Evolutionary conservation across 2,113 vertebrate species (phyloP), one percentile per base, ranked within the genome.

Genomic region (Eudyptes chrysolophus): DNA sequence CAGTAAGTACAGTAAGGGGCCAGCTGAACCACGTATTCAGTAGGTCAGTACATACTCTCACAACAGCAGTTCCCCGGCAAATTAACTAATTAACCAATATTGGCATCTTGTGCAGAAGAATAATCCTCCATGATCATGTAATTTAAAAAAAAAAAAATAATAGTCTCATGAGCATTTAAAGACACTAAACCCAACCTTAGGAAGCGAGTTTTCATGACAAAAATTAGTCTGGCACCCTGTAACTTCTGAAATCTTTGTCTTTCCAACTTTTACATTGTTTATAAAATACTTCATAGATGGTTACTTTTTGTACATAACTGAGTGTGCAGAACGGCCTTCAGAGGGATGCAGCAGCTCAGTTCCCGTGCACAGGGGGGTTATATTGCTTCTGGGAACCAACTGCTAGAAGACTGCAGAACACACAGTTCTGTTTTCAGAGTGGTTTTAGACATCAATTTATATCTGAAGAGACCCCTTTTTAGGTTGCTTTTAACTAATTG

Each of bases 301-400:
- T 30, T 46, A 16, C 0, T 42, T 60, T 80, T 20, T 30, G 9
- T 30, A 27, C 21, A 1, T 15, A 58, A 22, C 6, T 4, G 8
- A 58, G 44, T 2, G 5, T 4, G 26, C 49, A 69, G 68, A 54
- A 27, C 4, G 9, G 19, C 20, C 10, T 40, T 26, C 72, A 48
- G 61, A 87, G 29, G 2, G 18, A 11, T 19, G 21, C 68, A 40
- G 34, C 60, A 62, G 55, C 64, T 74, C 64, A 49, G 38, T 60
- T 87, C 29, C 64, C 1, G 0, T 3, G 27, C 22, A 4, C 14
- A 7, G 15, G 1, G 19, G 5, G 8, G 3, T 55, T 48, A 5
- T 6, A 13, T 16, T 62, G 13, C 49, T 88, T 72, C 49, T 58
- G 22, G 13, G n/a, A 87, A 27, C 8, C 24, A 84, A 3, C 5